Base-by-base conservation (phyloP, 2,797 vertebrate species). In the Oreortyx pictus region DNA sequence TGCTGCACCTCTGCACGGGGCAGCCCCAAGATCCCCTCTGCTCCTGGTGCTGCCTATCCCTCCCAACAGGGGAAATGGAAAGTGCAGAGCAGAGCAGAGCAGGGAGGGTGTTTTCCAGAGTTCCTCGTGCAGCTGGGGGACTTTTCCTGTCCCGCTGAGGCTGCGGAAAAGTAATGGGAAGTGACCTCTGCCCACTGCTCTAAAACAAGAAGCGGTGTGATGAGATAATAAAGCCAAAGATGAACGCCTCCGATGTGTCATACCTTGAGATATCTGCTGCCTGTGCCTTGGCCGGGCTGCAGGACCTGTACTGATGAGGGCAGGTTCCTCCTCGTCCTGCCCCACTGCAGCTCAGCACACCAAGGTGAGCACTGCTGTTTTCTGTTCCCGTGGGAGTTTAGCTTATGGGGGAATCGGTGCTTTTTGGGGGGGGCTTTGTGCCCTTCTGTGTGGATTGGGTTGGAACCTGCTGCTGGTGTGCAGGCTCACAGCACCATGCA, bases 391-490 rank as follows among this genome's bases (percentile, higher is more conserved):
- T 41, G 15, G 2, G 61, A 50, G 41, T 41, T 29, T 49, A 1
- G 14, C 8, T n/a, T 3, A 5, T 1, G 0, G 0, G 56, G 82
- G 27, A 37, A 49, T 57, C 15, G 3, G 86, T 12, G 27, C 19
- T 72, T 29, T 22, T 22, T 43, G 8, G 9, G 62, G 22, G 22
- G 65, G 24, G 33, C 6, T 67, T 52, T 11, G 39, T 7, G 62
- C 35, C 39, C 1, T 9, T n/a, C 0, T 2, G 67, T 16, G 2
- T 1, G 14, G 59, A 4, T 3, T n/a, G 59, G 14, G 3, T 57
- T 9, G 8, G 15, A 33, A 19, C 54, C 62, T 5, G 1, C 35
- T 37, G 57, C 71, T 37, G 47, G 41, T 6, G 76, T 20, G 52
- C 44, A 14, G 19, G 29, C 78, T 59, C 1, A 0, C 35, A 33